Conservation (phyloP, 2,113 vertebrate species). For the Erpornis zantholeuca region DNA sequence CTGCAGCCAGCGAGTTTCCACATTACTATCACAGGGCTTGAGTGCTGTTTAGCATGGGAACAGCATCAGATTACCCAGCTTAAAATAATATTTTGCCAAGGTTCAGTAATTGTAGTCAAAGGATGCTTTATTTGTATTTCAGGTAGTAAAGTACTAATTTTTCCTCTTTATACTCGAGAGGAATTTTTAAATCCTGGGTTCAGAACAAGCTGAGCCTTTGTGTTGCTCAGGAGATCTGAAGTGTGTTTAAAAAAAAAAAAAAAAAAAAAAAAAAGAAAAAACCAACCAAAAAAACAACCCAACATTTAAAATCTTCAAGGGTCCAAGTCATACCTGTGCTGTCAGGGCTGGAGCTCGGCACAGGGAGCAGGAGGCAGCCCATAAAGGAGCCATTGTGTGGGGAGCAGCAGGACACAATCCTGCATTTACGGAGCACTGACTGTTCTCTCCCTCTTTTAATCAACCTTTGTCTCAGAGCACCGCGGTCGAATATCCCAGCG, state of each 20-base stretch:
- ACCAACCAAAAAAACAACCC: neutral
- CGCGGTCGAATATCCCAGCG: conserved; percentile 19
- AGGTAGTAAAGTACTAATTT: neutral
- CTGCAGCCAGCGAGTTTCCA: neutral
- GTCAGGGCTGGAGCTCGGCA: neutral
- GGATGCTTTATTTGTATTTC: conserved; percentile 11
- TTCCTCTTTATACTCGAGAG: neutral
- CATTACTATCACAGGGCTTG: neutral
- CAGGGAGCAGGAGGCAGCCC: neutral
- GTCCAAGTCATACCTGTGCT: conserved; percentile 4
- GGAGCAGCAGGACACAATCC: conserved; percentile 30
- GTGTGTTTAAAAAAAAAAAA: neutral
- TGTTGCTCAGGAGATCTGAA: neutral
- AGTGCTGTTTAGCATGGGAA: neutral
- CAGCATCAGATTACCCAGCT: neutral
- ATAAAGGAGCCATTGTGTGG: conserved; percentile 50
- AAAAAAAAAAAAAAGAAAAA: too few species aligned
- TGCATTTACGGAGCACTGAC: conserved; percentile 34
- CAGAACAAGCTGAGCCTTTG: conserved; percentile 25
- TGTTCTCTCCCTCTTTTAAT: conserved; percentile 34
- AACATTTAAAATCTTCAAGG: neutral
- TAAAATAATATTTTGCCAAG: conserved; percentile 15
- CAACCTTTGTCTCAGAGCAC: conserved; percentile 30
- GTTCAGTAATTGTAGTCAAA: conserved; percentile 16
- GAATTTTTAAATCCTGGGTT: neutral